Percentiles rank a stretch among this genome's conserved stretches.
Conservation (phyloP, 1,140 invertebrate species). For the Microplitis mediator region DNA sequence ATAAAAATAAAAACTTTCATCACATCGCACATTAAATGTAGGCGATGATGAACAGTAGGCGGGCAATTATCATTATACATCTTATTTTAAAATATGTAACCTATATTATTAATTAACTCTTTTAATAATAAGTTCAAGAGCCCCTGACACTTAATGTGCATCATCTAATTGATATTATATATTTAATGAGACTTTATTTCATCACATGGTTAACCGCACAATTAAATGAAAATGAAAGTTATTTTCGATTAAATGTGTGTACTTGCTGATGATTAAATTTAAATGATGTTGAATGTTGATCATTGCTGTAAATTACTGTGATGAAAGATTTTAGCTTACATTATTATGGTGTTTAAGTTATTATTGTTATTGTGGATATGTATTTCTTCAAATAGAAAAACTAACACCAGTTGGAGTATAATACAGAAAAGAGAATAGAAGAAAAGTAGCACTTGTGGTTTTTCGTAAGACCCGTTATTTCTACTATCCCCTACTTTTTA, state of each 20-base stretch:
- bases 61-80: neutral
- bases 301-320: neutral
- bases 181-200: neutral
- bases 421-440: neutral
- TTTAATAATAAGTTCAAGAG: neutral
- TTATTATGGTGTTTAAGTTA: neutral
- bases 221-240: conserved; percentile 5
- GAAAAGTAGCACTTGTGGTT: conserved; percentile 34
- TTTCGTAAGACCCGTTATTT: conserved; percentile 36
- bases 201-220: neutral
- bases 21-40: neutral
- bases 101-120: neutral
- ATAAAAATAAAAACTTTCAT: neutral
- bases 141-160: too few species aligned
- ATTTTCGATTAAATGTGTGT: neutral
- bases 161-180: neutral
- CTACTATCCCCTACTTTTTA: neutral
- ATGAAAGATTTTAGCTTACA: neutral
- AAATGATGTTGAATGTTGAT: neutral
- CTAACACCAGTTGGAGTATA: neutral
- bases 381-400: conserved; percentile 1
- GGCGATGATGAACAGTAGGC: neutral
- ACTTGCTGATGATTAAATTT: neutral
- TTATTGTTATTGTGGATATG: conserved; percentile 6
- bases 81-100: neutral